A percentile compares a stretch with the other conserved stretches of the same genome.
Evolutionary conservation across 1,140 invertebrate species (phyloP).

Genomic region (Ectropis grisescens): DNA sequence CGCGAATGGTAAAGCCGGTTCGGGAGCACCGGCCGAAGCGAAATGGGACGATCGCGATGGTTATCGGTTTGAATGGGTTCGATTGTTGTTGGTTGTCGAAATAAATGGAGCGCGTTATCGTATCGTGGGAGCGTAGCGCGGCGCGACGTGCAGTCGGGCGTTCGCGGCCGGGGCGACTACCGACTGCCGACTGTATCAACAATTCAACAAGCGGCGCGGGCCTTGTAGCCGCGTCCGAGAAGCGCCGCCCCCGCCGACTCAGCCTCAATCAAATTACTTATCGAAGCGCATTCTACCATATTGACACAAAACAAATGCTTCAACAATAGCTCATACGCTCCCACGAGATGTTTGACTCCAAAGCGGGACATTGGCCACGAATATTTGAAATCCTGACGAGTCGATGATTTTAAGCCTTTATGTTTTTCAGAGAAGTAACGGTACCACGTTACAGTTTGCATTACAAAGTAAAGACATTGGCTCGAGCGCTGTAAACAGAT

Average conservation of each 20-base stretch:
- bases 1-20: slow-evolving; percentile 56
- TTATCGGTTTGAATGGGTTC: slow-evolving; percentile 20
- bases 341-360: slow-evolving; percentile 42
- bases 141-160: slow-evolving; percentile 36
- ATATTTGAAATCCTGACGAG: too few relatives aligned
- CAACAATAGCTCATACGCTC: slow-evolving; percentile 29
- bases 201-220: slow-evolving; percentile 6
- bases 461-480: too few relatives aligned
- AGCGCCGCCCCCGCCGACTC: slow-evolving; percentile 29
- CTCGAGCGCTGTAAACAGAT: too few relatives aligned
- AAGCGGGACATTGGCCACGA: slow-evolving; percentile 25
- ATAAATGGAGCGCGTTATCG: slow-evolving; percentile 57
- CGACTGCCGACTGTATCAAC: too few relatives aligned
- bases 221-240: too few relatives aligned
- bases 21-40: slow-evolving; percentile 14
- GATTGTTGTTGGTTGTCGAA: slow-evolving; percentile 27
- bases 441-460: too few relatives aligned
- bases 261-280: slow-evolving; percentile 54
- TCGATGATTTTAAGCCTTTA: too few relatives aligned
- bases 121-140: slow-evolving; percentile 10
- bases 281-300: slow-evolving; percentile 37
- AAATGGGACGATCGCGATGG: slow-evolving; percentile 15
- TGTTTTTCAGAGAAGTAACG: too few relatives aligned
- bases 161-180: slow-evolving; percentile 43
- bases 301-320: slow-evolving; percentile 36